Base-by-base conservation (phyloP, 2,113 vertebrate genomes). In the Atherinomorus stipes region DNA sequence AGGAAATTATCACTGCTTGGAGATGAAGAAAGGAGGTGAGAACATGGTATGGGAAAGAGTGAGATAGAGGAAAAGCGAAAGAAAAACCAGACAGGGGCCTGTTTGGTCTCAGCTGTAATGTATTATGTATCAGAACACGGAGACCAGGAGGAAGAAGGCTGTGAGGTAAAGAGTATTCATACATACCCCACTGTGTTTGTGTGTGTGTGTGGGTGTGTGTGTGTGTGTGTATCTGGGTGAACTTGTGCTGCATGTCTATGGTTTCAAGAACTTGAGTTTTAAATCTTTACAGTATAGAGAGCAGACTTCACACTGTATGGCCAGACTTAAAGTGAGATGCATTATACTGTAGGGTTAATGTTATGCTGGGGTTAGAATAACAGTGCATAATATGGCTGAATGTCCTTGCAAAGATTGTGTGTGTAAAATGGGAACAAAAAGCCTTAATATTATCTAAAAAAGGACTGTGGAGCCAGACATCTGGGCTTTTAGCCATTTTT, bases 71-170 rank as follows among this genome's bases (percentile, higher is more conserved):
- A 38, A 61, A 22, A 4, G 23, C 23, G 25, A 47, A 75, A 62
- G 65, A 60, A 26, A 71, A 56, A 67, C 2, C 31, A 47, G 73
- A 74, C 57, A 59, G 53, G 65, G 61, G 80, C 26, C 52, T 62
- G 63, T 70, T 85, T 74, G 80, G 87, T 89, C 85, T 92, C 85
- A 84, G 77, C 31, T 85, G 76, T 90, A 78, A 91, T 91, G 79
- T 73, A 91, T 92, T 85, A 92, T 91, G 82, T 86, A 92, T 90
- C 73, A 86, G 62, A 80, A 83, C 56, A 71, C 72, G 78, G 69
- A 58, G 66, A 73, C 51, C 57, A 66, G 78, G 81, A 84, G 73
- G 59, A 79, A 79, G 84, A 80, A 86, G 47, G 85, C 77, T 85
- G 87, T 71, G 86, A 81, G 12, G 23, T 47, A 8, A 57, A 59